Percentiles rank a stretch among this genome's conserved stretches.
Evolutionary conservation across 2,113 vertebrate species (phyloP).

Genomic region (Bujurquina vittata): DNA sequence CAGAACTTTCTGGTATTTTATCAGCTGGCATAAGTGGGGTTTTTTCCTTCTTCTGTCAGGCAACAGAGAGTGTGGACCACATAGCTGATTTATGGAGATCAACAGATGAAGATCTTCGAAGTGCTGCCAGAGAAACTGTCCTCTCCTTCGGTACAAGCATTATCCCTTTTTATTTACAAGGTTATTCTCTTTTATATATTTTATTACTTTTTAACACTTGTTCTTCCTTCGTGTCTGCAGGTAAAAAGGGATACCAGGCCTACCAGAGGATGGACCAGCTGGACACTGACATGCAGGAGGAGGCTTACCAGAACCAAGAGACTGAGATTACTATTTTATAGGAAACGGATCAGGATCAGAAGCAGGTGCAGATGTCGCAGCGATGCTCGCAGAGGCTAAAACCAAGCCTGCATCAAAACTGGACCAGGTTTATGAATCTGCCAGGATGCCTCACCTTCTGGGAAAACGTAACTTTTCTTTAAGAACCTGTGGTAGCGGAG

Average conservation of each 20-base stretch:
- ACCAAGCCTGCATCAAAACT: neutral
- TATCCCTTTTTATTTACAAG: neutral
- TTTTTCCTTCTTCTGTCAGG: conserved; percentile 65
- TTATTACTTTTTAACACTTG: neutral
- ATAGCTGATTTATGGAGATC: conserved; percentile 78
- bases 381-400: neutral
- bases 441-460: neutral
- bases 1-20: neutral
- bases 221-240: conserved; percentile 39
- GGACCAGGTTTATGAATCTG: neutral
- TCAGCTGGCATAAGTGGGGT: neutral
- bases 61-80: conserved; percentile 77
- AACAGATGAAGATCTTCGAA: conserved; percentile 76
- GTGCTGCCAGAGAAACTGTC: conserved; percentile 75
- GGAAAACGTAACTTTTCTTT: neutral
- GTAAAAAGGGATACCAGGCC: conserved; percentile 77
- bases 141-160: conserved; percentile 77
- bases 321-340: conserved; percentile 82
- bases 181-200: neutral
- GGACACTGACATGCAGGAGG: conserved; percentile 74
- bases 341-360: neutral
- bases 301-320: conserved; percentile 78
- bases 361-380: neutral
- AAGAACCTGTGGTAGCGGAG: neutral
- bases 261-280: conserved; percentile 82